Evolutionary conservation across 2,113 vertebrate genomes (phyloP).

Genomic region (Rafetus swinhoei): DNA sequence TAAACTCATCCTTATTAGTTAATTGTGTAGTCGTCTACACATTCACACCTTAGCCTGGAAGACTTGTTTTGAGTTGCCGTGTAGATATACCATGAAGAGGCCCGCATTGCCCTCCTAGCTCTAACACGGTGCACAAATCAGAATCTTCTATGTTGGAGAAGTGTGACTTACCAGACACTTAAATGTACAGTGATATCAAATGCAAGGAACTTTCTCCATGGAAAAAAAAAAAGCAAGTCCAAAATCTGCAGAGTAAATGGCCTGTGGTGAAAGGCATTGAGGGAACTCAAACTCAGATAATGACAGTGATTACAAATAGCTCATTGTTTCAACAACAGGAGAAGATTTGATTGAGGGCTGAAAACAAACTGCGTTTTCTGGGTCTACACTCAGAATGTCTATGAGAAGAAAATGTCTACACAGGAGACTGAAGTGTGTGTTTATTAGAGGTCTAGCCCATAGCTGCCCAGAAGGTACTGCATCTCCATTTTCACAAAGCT

Average conservation of each 20-base stretch:
- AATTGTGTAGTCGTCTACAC: no score
- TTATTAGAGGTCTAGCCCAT: neutral
- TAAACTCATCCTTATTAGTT: no score
- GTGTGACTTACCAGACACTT: neutral
- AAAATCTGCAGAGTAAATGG: neutral
- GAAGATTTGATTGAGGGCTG: neutral
- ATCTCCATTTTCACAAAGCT: neutral
- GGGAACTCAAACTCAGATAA: neutral
- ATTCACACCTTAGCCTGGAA: neutral
- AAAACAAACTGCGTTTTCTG: neutral
- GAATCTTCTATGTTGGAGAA: neutral
- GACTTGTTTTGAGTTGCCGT: neutral
- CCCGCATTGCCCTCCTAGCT: neutral
- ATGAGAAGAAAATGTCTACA: neutral
- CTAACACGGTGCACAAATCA: neutral
- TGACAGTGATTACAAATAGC: neutral
- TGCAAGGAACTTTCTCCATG: neutral
- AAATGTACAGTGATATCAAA: neutral
- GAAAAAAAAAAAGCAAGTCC: neutral
- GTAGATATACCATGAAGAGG: neutral
- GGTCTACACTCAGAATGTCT: neutral
- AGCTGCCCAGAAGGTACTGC: neutral
- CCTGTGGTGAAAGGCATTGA: neutral
- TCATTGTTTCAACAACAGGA: constrained; percentile 8
- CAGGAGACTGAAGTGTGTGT: neutral